Evolutionary conservation across 2,797 vertebrate species (phyloP), one percentile per base, ranked within the genome.

Genomic region (Betta splendens): DNA sequence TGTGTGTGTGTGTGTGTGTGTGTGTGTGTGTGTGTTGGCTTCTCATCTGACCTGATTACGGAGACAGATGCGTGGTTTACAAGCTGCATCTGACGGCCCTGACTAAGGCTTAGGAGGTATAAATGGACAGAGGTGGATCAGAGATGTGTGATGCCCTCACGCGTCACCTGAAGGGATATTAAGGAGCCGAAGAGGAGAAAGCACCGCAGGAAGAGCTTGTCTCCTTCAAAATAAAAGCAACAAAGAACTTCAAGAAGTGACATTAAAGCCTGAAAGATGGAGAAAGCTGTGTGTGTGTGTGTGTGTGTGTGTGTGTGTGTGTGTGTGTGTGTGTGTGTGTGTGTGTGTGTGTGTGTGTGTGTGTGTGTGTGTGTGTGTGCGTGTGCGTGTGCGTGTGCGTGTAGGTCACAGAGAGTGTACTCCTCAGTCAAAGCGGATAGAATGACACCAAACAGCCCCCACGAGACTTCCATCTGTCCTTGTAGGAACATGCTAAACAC

Each of bases 1-100:
- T n/a, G n/a, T n/a, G n/a, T n/a, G n/a, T n/a, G n/a, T n/a, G n/a
- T n/a, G n/a, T n/a, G n/a, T n/a, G n/a, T n/a, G n/a, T n/a, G n/a
- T n/a, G n/a, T n/a, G n/a, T n/a, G n/a, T n/a, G n/a, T n/a, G n/a
- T n/a, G 52, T 60, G 57, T 77, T 61, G 80, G 60, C 63, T 31
- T 74, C 83, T 79, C 64, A 80, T 45, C 55, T n/a, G 64, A 45
- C 36, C 61, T 70, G 79, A 85, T 89, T 71, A 85, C 39, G 42
- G 44, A 48, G 73, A 74, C 55, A 61, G 68, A 64, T 45, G 7
- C 49, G 47, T 57, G 59, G 64, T 79, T 80, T 64, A 81, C 55
- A 76, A 65, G 45, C 39, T 38, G 44, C 35, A 31, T 40, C 42
- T 43, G 22, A 51, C 28, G 53, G 53, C 66, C 68, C 53, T 49